Evolutionary conservation across 2,888 invertebrate genomes (phyloP).

Genomic region (Meganola albula): DNA sequence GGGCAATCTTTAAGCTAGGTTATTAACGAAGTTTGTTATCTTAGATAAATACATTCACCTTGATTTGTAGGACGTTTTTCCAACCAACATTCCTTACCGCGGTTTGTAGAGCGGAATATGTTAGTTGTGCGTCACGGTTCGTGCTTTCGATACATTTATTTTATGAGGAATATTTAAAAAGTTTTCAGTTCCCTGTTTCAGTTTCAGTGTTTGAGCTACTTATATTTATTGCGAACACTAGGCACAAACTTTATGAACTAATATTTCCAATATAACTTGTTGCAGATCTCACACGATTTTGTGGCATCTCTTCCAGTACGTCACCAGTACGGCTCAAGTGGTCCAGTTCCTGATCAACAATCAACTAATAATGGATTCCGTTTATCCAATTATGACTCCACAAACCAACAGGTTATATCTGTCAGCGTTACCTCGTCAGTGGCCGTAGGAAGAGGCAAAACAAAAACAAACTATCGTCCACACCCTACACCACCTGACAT

Average conservation of each 20-base stretch:
- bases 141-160: too few relatives aligned
- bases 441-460: conserved; percentile 71
- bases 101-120: conserved; percentile 26
- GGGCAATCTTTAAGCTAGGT: conserved; percentile 12
- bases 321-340: conserved; percentile 28
- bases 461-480: conserved; percentile 30
- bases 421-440: conserved; percentile 80
- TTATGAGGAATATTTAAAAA: too few relatives aligned
- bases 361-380: conserved; percentile 30
- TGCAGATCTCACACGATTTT: conserved; percentile 57
- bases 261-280: conserved; percentile 23
- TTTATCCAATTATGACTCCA: conserved; percentile 35
- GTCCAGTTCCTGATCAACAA: conserved; percentile 26
- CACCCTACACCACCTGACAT: conserved; percentile 4
- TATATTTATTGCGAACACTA: background rate
- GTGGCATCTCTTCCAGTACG: conserved; percentile 45
- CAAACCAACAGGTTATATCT: conserved; percentile 68
- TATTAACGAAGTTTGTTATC: conserved; percentile 21
- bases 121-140: conserved; percentile 24
- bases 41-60: conserved; percentile 26
- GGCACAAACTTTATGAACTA: too few relatives aligned
- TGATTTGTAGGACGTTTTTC: conserved; percentile 26
- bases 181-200: too few relatives aligned
- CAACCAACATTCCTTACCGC: conserved; percentile 23
- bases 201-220: too few relatives aligned